These are phyloP conservation scores for Probosciger aterrimus DNA, from an alignment of 2,113 vertebrate genomes.

Conservation along the genomic window DNA sequence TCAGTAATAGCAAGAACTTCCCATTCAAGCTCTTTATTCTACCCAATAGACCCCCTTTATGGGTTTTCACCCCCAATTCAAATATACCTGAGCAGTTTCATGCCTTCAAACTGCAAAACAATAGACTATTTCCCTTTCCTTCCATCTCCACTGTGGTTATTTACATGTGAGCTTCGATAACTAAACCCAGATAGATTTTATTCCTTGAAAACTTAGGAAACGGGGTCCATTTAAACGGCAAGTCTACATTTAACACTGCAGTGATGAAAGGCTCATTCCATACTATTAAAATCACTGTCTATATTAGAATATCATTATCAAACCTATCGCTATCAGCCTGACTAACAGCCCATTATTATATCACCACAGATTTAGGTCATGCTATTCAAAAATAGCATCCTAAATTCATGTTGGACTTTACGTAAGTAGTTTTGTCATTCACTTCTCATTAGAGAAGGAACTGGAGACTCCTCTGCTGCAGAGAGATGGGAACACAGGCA, in stretches of 20 bases:
- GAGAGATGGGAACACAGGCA: not conserved
- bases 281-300: not conserved
- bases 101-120: not conserved
- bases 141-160: not conserved
- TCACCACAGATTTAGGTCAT: not conserved
- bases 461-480: not conserved
- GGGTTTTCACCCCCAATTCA: not conserved
- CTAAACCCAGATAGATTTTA: not conserved
- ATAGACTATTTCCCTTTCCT: not conserved
- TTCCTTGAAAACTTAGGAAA: not conserved
- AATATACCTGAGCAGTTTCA: not conserved
- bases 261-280: not conserved
- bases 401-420: not conserved
- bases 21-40: not conserved
- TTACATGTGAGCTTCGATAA: not conserved
- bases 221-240: not conserved
- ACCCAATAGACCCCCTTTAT: not conserved
- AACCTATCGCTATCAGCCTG: not conserved
- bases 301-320: not conserved
- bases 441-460: not conserved
- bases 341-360: not conserved
- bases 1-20: not conserved
- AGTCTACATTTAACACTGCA: not conserved
- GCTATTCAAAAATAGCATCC: slow-evolving; percentile 16
- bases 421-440: not conserved